A percentile compares a stretch with the other conserved stretches of the same genome.
Conservation (phyloP, 2,797 vertebrate species). For the Momotus momota region DNA sequence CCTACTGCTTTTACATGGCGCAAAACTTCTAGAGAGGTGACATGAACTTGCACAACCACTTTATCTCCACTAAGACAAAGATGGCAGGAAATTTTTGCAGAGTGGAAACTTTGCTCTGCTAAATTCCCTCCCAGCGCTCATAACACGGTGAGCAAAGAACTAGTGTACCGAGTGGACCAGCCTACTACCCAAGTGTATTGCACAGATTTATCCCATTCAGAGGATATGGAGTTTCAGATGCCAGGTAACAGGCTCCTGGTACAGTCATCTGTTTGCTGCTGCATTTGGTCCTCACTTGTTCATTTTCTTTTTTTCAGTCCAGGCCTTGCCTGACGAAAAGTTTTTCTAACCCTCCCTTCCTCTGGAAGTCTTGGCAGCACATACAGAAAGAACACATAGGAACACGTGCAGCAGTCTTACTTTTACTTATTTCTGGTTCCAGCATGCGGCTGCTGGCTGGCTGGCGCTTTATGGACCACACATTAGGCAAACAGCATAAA, state of each 20-base stretch:
- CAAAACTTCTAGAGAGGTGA: not conserved
- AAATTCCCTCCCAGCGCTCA: not conserved
- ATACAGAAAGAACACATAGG: not conserved
- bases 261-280: not conserved
- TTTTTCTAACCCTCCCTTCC: not conserved
- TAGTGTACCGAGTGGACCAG: accelerated
- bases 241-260: not conserved
- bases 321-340: not conserved
- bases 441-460: not conserved
- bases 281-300: not conserved
- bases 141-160: not conserved
- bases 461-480: not conserved
- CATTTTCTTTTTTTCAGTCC: not conserved
- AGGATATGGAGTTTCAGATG: not conserved
- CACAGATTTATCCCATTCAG: not conserved
- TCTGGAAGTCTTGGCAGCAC: not conserved
- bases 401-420: no score
- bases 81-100: not conserved
- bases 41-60: not conserved
- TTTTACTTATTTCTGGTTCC: not conserved
- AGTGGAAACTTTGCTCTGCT: not conserved
- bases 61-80: not conserved
- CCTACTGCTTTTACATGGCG: not conserved
- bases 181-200: accelerated
- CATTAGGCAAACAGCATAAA: not conserved